These are phyloP conservation scores for Phrynocephalus versicolor DNA, from an alignment of 2,113 vertebrate species.

Conservation along the genomic window DNA sequence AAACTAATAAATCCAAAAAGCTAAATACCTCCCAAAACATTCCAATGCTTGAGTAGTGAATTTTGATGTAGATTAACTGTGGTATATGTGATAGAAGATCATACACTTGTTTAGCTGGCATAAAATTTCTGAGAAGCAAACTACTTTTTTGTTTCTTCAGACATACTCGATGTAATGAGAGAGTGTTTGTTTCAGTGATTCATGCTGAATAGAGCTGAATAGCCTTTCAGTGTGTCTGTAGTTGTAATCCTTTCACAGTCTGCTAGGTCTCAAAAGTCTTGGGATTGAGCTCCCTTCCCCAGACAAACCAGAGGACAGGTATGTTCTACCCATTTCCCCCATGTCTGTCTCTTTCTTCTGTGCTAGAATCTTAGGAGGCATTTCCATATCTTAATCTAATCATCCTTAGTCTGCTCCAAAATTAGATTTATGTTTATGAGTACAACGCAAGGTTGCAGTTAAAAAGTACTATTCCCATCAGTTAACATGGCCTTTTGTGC, in stretches of 20 bases:
- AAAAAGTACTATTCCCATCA: slow-evolving; percentile 43
- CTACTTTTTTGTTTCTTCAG: not conserved
- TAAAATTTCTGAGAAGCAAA: not conserved
- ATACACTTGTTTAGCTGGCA: not conserved
- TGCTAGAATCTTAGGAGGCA: not conserved
- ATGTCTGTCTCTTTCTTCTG: not conserved
- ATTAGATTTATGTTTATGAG: slow-evolving; percentile 31
- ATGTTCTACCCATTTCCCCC: too few relatives aligned
- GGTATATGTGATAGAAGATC: not conserved
- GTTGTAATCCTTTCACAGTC: not conserved
- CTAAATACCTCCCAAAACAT: not conserved
- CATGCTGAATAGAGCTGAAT: not conserved
- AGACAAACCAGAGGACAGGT: too few relatives aligned
- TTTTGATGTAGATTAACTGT: not conserved
- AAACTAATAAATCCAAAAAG: not conserved
- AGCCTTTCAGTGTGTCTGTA: not conserved
- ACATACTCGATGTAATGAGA: not conserved
- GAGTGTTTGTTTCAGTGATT: not conserved
- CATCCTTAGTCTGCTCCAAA: not conserved
- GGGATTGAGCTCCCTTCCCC: too few relatives aligned
- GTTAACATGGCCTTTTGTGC: slow-evolving; percentile 20
- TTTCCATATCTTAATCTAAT: not conserved
- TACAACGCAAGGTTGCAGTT: slow-evolving; percentile 6
- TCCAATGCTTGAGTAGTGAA: not conserved
- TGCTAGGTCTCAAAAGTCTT: too few relatives aligned